Base-by-base conservation (phyloP, 2,888 invertebrate species). In the Macrosiphum euphorbiae region DNA sequence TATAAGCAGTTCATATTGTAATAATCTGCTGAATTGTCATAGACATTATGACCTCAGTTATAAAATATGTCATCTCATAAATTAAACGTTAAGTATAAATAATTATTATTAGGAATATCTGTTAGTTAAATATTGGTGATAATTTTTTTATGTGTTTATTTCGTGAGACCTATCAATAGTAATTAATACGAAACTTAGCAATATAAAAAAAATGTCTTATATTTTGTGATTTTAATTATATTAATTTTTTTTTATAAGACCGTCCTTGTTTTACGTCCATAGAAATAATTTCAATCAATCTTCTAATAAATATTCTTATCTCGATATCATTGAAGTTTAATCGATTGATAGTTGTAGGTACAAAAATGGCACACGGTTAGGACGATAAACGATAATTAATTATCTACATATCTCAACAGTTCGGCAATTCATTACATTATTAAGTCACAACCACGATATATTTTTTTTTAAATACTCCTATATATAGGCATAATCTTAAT, bases 211-310 rank as follows among this genome's bases (percentile, higher is more conserved):
- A 13, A n/a, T n/a, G 0, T n/a, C n/a, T 13, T 67, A 16, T 13
- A 20, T 78, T 78, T 35, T 20, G 20, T 20, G 16, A 78, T 8
- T 35, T 67, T 67, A 35, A 35, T 20, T 7, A 16, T 20, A n/a
- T 5, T 67, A 28, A n/a, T n/a, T 67, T 67, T 67, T n/a, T 67
- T 5, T 67, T 67, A n/a, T 67, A 5, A 16, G 16, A 67, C n/a
- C n/a, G 5, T 7, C 5, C 1, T 35, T 35, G 67, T 78, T 78
- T 0, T 78, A 78, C 20, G 20, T 35, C 78, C 78, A 78, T 78
- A 78, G 35, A 78, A 78, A 78, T 78, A 78, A 78, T 78, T 35
- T 78, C 78, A 35, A 78, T 78, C 78, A 78, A 78, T 78, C 35
- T 35, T 78, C 20, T 35, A 47, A 13, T 47, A 86, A 87, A 87